phyloP scores from a whole-genome alignment of 2,888 invertebrate species.

The Poecilobothrus nobilitatus region DNA sequence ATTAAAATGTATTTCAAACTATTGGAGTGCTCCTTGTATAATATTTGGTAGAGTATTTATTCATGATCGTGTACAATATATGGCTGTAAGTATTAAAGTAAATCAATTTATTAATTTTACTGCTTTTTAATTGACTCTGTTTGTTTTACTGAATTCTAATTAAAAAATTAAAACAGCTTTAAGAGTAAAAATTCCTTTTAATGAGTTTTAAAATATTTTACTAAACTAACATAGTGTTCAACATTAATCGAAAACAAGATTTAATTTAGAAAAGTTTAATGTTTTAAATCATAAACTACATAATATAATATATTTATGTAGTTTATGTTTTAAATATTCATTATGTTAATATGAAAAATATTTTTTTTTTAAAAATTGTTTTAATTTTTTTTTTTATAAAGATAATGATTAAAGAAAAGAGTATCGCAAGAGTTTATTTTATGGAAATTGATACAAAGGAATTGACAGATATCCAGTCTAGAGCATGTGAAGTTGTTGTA shows the following conservation, averaged over 20 bases:
- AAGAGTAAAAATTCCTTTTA: too few species aligned
- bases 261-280: too few species aligned
- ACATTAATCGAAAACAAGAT: too few species aligned
- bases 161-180: too few species aligned
- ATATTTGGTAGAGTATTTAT: conserved; percentile 32
- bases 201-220: too few species aligned
- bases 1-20: conserved; percentile 34
- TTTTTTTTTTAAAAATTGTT: background rate
- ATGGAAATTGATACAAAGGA: conserved; percentile 27
- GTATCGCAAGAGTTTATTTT: conserved; percentile 25
- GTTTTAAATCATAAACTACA: too few species aligned
- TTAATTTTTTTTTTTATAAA: conserved; percentile 9
- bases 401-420: conserved; percentile 24
- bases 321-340: too few species aligned
- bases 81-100: conserved; percentile 24
- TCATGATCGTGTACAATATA: conserved; percentile 27
- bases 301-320: background rate
- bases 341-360: too few species aligned
- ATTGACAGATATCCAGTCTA: conserved; percentile 32
- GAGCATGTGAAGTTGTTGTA: conserved; percentile 32
- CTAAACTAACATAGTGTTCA: too few species aligned
- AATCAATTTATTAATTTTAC: too few species aligned
- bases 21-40: conserved; percentile 31
- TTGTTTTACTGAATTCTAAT: too few species aligned
- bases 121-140: too few species aligned